Evolutionary conservation across 2,797 vertebrate species (phyloP).

Genomic region (Syndactyla subalaris): DNA sequence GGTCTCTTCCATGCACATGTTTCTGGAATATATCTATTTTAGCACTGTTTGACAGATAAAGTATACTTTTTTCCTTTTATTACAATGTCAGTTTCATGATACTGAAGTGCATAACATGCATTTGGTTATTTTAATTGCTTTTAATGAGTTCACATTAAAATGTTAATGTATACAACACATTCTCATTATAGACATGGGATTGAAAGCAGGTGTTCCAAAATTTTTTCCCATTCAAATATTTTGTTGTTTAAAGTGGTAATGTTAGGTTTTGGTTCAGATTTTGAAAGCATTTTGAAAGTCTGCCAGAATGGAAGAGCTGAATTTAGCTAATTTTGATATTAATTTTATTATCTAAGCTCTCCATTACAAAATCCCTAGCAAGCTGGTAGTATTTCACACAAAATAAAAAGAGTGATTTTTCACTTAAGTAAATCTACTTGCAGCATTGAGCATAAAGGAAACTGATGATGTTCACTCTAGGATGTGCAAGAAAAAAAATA

Average conservation of each 20-base stretch:
- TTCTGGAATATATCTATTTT: neutral
- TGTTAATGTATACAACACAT: neutral
- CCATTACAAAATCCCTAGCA: neutral
- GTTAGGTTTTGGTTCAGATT: neutral
- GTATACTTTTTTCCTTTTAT: neutral
- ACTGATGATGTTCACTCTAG: neutral
- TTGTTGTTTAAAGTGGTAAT: neutral
- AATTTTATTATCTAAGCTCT: neutral
- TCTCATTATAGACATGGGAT: neutral
- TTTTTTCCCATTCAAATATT: neutral
- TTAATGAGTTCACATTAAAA: neutral
- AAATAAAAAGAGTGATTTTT: neutral
- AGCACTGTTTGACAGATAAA: neutral
- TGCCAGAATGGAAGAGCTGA: neutral
- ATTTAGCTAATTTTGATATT: neutral
- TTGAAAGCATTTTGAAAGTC: neutral
- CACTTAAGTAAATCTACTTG: neutral
- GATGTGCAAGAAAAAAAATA: neutral
- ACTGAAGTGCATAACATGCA: neutral
- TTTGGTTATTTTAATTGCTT: neutral
- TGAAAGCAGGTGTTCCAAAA: neutral
- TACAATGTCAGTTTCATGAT: neutral
- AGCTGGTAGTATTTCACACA: neutral
- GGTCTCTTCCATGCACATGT: fast-evolving
- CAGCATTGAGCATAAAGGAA: neutral